Base-by-base conservation (phyloP, 2,888 invertebrate genomes). In the Neoascia interrupta region DNA sequence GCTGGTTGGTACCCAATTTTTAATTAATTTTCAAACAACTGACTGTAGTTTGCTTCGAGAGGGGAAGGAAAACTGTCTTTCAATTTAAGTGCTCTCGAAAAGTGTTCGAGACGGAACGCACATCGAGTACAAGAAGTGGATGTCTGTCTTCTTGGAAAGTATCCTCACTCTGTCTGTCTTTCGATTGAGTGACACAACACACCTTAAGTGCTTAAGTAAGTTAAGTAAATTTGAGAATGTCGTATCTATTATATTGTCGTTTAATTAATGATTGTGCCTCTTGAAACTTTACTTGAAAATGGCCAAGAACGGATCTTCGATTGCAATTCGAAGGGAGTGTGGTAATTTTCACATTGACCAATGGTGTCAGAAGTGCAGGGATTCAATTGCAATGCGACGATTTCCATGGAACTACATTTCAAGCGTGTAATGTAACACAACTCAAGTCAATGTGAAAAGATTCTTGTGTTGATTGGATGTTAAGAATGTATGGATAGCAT, bases 21-120 rank as follows among this genome's bases (percentile, higher is more conserved):
- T 76, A 76, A 76, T 76, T 76, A 76, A 76, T 64, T 72, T 76
- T 66, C 58, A 66, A 76, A 54, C 60, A 58, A 76, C 36, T 31
- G 45, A 60, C 58, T 21, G 39, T 56, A 34, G 41, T 37, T 15
- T 10, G 39, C 16, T 13, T n/a, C n/a, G 49, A 19, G 41, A 28
- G 1, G 11, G 4, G 13, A 15, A 19, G 6, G 28, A 23, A 2
- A 49, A 21, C 15, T 56, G 61, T 49, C 51, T 58, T 64, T 60
- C 36, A 56, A 56, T 54, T 61, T 47, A 68, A 60, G 58, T 73
- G 37, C 37, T 73, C 34, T 68, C 45, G 19, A 49, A 47, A 73
- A 64, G 43, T 51, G 47, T 54, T 39, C 21, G 37, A 63, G 54
- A 43, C 26, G 41, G n/a, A 45, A 72, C 56, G 63, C 41, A 63